These are phyloP conservation scores for Candidula unifasciata DNA, from an alignment of 2,888 invertebrate species.

Conservation along the genomic window DNA sequence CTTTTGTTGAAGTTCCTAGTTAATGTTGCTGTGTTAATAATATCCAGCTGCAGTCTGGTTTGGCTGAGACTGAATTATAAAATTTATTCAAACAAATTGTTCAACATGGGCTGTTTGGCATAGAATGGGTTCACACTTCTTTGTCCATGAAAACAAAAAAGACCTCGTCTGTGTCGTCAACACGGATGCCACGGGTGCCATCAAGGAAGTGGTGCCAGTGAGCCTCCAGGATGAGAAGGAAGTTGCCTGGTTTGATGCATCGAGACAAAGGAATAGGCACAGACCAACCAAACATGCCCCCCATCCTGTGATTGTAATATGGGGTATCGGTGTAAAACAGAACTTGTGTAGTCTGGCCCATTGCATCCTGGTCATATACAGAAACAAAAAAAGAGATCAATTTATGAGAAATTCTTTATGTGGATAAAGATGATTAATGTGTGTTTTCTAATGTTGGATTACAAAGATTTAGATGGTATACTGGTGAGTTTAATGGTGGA, in stretches of 20 bases:
- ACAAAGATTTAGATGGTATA: too few species aligned
- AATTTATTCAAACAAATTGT: too few species aligned
- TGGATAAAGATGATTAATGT: too few species aligned
- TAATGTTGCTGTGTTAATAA: too few species aligned
- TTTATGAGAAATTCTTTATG: too few species aligned
- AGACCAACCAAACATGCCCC: background rate
- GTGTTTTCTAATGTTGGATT: too few species aligned
- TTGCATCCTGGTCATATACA: slow-evolving; percentile 13
- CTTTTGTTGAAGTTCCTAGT: too few species aligned
- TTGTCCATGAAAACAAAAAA: slow-evolving; percentile 22
- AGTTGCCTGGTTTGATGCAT: slow-evolving; percentile 21
- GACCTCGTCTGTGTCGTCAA: slow-evolving; percentile 1
- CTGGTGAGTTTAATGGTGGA: too few species aligned
- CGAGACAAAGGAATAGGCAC: background rate
- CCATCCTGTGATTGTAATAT: background rate
- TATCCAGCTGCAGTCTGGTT: too few species aligned
- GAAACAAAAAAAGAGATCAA: background rate
- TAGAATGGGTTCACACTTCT: background rate
- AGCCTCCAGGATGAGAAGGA: background rate
- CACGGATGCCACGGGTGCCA: background rate
- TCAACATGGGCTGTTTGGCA: background rate
- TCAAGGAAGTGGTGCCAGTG: background rate
- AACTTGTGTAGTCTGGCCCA: background rate
- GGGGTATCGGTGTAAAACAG: background rate
- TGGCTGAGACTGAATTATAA: too few species aligned